Evolutionary conservation across 2,113 vertebrate genomes (phyloP).

Genomic region (Bettongia penicillata): DNA sequence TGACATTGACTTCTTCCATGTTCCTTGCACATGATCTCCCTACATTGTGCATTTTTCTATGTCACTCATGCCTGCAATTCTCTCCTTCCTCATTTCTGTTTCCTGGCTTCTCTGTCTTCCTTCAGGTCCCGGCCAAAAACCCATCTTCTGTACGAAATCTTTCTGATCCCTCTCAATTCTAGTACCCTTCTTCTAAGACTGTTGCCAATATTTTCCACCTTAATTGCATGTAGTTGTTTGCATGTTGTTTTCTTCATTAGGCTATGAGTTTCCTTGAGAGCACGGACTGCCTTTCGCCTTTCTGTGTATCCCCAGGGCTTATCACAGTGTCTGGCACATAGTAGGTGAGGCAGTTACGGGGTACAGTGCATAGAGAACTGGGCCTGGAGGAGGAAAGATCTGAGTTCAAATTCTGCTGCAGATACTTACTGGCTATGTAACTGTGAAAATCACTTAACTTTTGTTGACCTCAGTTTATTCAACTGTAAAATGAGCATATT

Average conservation of each 20-base stretch:
- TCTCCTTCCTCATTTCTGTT: neutral
- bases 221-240: neutral
- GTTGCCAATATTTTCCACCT: neutral
- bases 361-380: neutral
- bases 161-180: neutral
- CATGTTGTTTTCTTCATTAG: neutral
- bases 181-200: neutral
- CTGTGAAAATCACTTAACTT: too few species aligned
- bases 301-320: neutral
- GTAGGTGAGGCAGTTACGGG: too few species aligned
- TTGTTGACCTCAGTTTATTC: too few species aligned
- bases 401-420: too few species aligned
- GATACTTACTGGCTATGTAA: too few species aligned
- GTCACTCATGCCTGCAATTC: neutral
- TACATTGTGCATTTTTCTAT: neutral
- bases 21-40: too few species aligned
- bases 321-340: neutral
- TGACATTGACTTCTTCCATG: too few species aligned
- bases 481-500: too few species aligned
- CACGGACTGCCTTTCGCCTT: neutral
- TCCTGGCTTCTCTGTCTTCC: neutral
- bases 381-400: too few species aligned
- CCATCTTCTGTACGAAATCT: neutral
- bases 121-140: neutral
- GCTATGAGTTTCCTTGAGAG: neutral